Percentiles rank a stretch among this genome's conserved stretches.
phyloP scores from a whole-genome alignment of 1,140 invertebrate species.

The Wasmannia auropunctata region DNA sequence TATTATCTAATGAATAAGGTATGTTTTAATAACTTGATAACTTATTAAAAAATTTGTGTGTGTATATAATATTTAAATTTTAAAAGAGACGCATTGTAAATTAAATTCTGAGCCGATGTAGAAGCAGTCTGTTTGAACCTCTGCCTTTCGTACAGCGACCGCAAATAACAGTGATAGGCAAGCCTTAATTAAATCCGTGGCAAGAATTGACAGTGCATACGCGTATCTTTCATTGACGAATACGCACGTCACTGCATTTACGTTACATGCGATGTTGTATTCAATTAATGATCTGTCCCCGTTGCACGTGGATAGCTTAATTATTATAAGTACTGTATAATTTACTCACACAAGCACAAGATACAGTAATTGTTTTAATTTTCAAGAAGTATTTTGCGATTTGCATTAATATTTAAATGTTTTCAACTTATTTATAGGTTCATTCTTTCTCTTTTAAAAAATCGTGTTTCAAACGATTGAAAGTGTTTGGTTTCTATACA shows the following conservation, averaged over 20 bases:
- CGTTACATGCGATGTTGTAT: constrained; percentile 50
- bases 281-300: constrained; percentile 56
- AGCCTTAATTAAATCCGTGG: constrained; percentile 36
- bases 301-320: constrained; percentile 61
- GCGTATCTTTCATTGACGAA: constrained; percentile 32
- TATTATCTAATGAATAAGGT: background rate
- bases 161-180: constrained; percentile 39
- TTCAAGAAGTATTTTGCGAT: background rate
- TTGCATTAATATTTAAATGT: background rate
- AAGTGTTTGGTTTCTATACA: background rate
- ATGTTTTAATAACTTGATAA: background rate
- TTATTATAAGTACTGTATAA: constrained; percentile 57
- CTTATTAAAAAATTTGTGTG: background rate
- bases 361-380: background rate
- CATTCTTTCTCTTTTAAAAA: background rate
- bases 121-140: background rate
- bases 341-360: constrained; percentile 41
- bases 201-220: constrained; percentile 32
- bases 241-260: constrained; percentile 29
- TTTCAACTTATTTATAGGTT: background rate
- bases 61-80: background rate
- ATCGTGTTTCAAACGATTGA: background rate
- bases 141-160: background rate
- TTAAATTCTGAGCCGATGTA: background rate
- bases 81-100: background rate